Base-by-base conservation (phyloP, 2,797 vertebrate genomes). In the Argyrosomus regius region DNA sequence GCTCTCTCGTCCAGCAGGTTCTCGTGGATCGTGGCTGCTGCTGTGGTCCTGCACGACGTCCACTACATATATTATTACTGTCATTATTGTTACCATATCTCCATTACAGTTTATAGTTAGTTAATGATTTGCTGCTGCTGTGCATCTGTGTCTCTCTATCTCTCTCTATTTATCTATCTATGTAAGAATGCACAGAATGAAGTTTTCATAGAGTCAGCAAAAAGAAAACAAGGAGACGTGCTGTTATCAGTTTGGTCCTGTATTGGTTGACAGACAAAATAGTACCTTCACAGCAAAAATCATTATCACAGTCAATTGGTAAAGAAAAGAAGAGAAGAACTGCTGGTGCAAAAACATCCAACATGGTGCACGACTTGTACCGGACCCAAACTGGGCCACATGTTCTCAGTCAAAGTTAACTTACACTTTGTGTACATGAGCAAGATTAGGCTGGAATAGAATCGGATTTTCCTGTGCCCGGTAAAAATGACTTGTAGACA, bases 231-330 rank as follows among this genome's bases (percentile, higher is more conserved):
- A 50, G 2, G n/a, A 89, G 11, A 0, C 81, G 63, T 6, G 1
- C 2, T 20, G 24, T 60, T 41, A 12, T 78, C n/a, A 77, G 48
- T 82, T 91, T 90, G 87, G 81, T 93, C 83, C 75, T 87, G 61
- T 93, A 92, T 94, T 88, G 5, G 31, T 77, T 80, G 69, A 83
- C 75, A 84, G 60, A 83, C 56, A 80, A 70, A 85, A 77, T 31
- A 66, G 85, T 80, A 87, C 74, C 49, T 35, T 89, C 31, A 85
- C 72, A 87, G 73, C 35, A 75, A 80, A 39, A 78, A 81, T 59
- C 7, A 86, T 22, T 17, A 80, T 93, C 89, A 93, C 93, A 94
- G 92, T 94, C 58, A 43, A 48, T 5, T 88, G 80, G 81, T 85
- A 79, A 48, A 73, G 48, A 75, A 77, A 59, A 3, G 0, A 81